Percentiles rank a stretch among this genome's conserved stretches.
Conservation (phyloP, 2,797 vertebrate genomes). For the Limnodromus scolopaceus region DNA sequence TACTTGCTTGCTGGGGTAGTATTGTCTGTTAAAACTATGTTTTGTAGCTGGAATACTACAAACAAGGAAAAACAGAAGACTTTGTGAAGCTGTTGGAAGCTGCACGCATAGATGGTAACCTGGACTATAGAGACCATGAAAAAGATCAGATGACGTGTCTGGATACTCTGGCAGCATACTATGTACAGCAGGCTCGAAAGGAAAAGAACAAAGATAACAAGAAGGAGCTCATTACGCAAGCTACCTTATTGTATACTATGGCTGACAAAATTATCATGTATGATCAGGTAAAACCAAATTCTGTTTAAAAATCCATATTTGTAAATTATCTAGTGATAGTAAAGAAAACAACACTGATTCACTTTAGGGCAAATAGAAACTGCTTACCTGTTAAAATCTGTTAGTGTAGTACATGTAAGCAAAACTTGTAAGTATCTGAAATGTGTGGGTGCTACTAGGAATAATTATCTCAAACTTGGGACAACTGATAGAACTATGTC, state of each 20-base stretch:
- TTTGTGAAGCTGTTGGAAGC: conserved; percentile 98
- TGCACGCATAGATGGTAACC: conserved; percentile 97
- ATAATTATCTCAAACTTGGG: not conserved
- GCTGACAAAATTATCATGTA: conserved; percentile 99
- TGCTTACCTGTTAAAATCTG: not conserved
- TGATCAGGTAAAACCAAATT: conserved; percentile 89
- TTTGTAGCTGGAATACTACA: conserved; percentile 96
- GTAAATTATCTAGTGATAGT: not conserved
- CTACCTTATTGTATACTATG: conserved; percentile 97
- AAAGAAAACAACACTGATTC: not conserved
- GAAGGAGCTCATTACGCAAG: conserved; percentile 98
- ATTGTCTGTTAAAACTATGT: not conserved
- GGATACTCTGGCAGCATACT: conserved; percentile 96
- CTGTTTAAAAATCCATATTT: not conserved
- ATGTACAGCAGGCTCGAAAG: conserved; percentile 97
- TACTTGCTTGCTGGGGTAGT: not conserved
- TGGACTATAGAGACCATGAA: conserved; percentile 98
- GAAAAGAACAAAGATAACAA: conserved; percentile 99
- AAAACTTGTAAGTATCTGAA: not conserved
- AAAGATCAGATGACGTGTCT: conserved; percentile 99
- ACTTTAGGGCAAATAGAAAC: not conserved
- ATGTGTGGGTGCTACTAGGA: not conserved
- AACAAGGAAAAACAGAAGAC: conserved; percentile 98
- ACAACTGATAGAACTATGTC: not conserved
- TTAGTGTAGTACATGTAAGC: not conserved